These are phyloP conservation scores for Narcine bancroftii DNA, from an alignment of 2,113 vertebrate genomes.

Conservation along the genomic window DNA sequence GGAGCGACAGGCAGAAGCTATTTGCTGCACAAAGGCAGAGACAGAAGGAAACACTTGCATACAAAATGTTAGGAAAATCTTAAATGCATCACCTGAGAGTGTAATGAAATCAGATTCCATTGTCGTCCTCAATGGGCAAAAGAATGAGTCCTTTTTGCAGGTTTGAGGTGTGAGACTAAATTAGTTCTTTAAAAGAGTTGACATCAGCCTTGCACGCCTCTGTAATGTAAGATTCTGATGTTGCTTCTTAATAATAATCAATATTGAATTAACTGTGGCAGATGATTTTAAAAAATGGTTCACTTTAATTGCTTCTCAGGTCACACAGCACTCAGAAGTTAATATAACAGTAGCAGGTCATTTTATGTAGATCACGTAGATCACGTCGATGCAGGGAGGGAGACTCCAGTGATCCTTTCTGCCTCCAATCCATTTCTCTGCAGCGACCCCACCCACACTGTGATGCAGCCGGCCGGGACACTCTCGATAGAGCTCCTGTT, in stretches of 20 bases:
- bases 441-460: no score
- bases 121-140: background rate
- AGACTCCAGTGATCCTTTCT: no score
- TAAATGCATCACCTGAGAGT: background rate
- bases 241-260: background rate
- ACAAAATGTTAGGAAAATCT: background rate
- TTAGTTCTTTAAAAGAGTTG: background rate
- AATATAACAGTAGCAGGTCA: constrained; percentile 30
- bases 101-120: background rate
- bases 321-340: constrained; percentile 23
- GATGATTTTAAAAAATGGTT: constrained; percentile 26
- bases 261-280: constrained; percentile 7
- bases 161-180: background rate
- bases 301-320: constrained; percentile 4
- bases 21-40: background rate
- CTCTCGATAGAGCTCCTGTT: no score
- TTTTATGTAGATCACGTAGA: no score
- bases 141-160: background rate
- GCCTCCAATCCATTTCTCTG: no score
- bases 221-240: background rate
- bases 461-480: no score
- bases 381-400: no score
- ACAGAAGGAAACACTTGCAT: background rate
- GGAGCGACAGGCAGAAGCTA: background rate
- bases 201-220: background rate